Evolutionary conservation across 2,888 invertebrate genomes (phyloP).

Genomic region (Cloeon dipterum): DNA sequence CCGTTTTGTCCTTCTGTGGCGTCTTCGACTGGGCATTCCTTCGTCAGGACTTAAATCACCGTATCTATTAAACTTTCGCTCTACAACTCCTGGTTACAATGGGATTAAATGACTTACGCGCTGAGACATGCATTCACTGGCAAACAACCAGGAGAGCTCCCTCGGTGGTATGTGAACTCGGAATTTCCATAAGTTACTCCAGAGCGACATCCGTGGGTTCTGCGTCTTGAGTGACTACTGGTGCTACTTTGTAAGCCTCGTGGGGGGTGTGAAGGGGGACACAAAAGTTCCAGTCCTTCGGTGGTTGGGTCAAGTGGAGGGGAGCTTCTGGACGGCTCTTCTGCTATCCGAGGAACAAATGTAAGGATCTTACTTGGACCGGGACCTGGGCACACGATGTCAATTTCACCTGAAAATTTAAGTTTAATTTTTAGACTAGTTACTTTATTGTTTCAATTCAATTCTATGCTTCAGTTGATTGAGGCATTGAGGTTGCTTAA

Average conservation of each 20-base stretch:
- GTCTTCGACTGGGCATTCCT: conserved; percentile 6
- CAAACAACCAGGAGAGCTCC: not conserved
- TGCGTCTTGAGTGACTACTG: not conserved
- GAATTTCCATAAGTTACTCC: not conserved
- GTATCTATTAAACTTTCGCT: too few relatives aligned
- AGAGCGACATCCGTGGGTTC: not conserved
- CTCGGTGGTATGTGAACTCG: too few relatives aligned
- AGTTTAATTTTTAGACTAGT: too few relatives aligned
- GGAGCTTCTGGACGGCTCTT: too few relatives aligned
- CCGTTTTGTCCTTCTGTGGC: conserved; percentile 30
- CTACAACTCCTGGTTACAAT: too few relatives aligned
- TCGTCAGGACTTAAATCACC: conserved; percentile 1
- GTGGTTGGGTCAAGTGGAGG: not conserved
- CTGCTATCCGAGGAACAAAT: too few relatives aligned
- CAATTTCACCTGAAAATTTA: too few relatives aligned
- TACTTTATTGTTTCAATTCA: too few relatives aligned
- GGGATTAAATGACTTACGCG: not conserved
- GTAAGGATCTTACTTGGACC: too few relatives aligned
- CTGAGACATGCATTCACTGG: not conserved
- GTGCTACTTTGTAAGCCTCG: not conserved
- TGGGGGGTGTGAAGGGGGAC: not conserved
- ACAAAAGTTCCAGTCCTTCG: not conserved
- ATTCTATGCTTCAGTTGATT: too few relatives aligned
- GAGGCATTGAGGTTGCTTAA: too few relatives aligned
- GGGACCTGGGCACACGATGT: too few relatives aligned